Evolutionary conservation across 1,140 invertebrate genomes (phyloP), one percentile per base, ranked within the genome.

Genomic region (Achatina immaculata): DNA sequence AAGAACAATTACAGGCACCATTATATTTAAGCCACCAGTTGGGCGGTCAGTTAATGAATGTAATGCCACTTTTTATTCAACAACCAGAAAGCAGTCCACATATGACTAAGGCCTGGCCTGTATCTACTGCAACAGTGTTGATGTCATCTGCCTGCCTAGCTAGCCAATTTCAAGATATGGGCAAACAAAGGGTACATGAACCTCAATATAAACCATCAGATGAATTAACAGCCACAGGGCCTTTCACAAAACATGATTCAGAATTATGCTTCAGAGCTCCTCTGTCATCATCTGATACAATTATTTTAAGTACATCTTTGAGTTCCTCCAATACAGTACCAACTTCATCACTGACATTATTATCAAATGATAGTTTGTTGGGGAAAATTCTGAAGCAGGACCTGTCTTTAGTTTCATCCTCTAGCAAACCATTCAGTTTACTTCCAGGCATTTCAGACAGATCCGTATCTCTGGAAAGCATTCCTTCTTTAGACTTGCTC

Each of bases 381-480:
- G 21, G 4, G 36, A 43, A 71, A 28, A 21, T 7, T 21, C 36
- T 71, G 36, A 43, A 6, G 40, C 2, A 19, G 16, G 19, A 71
- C 7, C 7, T 9, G 31, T 24, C 36, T 24, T n/a, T 19, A 24
- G 36, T 24, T 24, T 28, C 38, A 4, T 38, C 58, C 21, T 21
- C 21, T 2, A 55, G 24, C 51, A 78, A 66, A 24, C 45, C 75
- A n/a, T 68, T 78, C 42, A 66, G 62, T 31, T 78, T 78, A 34
- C n/a, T 78, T 19, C 34, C 36, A 48, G 36, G 28, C 34, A 43
- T 78, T 38, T 78, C 76, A 45, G 65, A 78, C 31, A 68, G 43
- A 68, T 36, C 43, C 31, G 62, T 78, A 36, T 66, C 58, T 43
- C 65, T 78, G 1, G 76, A 78, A 66, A 78, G 76, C 65, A 78